Evolutionary conservation across 2,113 vertebrate genomes (phyloP), one percentile per base, ranked within the genome.

Genomic region (Trogon surrucura): DNA sequence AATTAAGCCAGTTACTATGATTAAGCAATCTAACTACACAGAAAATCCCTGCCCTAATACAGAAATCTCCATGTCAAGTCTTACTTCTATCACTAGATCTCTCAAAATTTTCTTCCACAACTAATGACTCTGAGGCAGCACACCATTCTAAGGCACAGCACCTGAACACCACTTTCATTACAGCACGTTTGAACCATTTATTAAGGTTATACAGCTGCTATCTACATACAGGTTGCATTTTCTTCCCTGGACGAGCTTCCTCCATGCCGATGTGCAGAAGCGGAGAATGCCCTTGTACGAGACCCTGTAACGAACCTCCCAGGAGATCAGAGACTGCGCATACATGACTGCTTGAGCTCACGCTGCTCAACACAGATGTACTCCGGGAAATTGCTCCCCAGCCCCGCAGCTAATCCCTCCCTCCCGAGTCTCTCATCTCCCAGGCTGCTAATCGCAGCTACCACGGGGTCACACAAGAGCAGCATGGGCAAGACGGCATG

Each of bases 211-310:
- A 57, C 21, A 36, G 80, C 77, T 91, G 91, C 61, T 65, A n/a
- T 84, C 41, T 97, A 98, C 98, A 82, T 98, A 98, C 98, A 93
- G 71, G 95, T 58, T 97, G 96, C 93, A 97, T 96, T 91, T 97
- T 98, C 96, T 90, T 98, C 87, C 97, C 97, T 82, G 89, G 96
- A n/a, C 8, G 84, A 89, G 94, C 95, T 95, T 90, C 95, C 86
- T 98, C 98, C 98, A 98, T 98, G 81, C 86, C 56, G 89, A 89
- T 92, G 90, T 50, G 84, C 82, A 91, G 34, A 25, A 48, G 58
- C 5, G 2, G 84, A 91, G 67, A 96, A 71, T 58, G 96, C 72
- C 89, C 97, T 98, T 96, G 96, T 32, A 32, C 29, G 22, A 95
- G 91, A 93, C 48, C 74, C 89, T 19, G 89, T 41, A 95, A 82